These are phyloP conservation scores for Philonicus albiceps DNA, from an alignment of 2,888 invertebrate genomes.

Conservation along the genomic window DNA sequence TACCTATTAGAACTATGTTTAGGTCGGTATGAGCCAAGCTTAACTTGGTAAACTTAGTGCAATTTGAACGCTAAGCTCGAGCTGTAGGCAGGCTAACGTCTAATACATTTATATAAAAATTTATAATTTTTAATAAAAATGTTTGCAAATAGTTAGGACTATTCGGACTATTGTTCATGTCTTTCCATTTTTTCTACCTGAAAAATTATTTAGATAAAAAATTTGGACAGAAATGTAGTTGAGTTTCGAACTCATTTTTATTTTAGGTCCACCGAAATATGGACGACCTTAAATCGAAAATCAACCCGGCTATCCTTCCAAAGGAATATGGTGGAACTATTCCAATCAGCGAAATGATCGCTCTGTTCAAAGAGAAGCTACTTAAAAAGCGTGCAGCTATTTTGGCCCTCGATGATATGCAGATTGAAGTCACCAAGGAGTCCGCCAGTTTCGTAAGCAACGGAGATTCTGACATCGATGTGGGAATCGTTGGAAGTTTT, in stretches of 20 bases:
- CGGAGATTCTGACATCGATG: constrained; percentile 73
- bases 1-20: too few relatives aligned
- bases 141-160: too few relatives aligned
- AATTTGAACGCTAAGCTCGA: too few relatives aligned
- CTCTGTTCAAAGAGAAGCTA: constrained; percentile 73
- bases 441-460: constrained; percentile 66
- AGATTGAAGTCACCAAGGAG: constrained; percentile 70
- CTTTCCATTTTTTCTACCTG: too few relatives aligned
- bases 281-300: constrained; percentile 74
- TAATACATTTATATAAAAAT: too few relatives aligned
- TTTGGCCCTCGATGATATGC: constrained; percentile 78
- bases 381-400: constrained; percentile 71
- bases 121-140: too few relatives aligned
- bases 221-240: too few relatives aligned
- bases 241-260: neutral
- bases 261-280: constrained; percentile 76
- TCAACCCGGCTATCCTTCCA: constrained; percentile 80
- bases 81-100: too few relatives aligned
- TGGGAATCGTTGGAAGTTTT: constrained; percentile 83
- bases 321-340: constrained; percentile 89
- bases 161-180: too few relatives aligned
- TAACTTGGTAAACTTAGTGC: too few relatives aligned
- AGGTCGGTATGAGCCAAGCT: too few relatives aligned
- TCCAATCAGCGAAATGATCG: constrained; percentile 82
- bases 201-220: too few relatives aligned